phyloP scores from a whole-genome alignment of 2,113 vertebrate genomes.

The Otus sunia region DNA sequence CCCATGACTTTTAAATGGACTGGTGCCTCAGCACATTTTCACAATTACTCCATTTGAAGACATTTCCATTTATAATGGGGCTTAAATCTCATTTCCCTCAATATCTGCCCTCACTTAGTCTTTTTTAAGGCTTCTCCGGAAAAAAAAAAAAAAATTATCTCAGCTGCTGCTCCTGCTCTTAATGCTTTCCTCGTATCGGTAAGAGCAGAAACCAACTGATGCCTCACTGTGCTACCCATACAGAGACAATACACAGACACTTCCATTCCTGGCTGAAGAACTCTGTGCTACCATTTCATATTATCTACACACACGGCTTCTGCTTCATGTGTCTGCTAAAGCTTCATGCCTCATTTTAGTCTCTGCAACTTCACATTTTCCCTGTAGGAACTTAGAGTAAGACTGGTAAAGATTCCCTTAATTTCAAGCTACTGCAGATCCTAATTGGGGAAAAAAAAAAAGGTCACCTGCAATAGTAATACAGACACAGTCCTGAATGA shows the following conservation, averaged over 20 bases:
- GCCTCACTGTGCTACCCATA: not conserved
- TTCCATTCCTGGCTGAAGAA: not conserved
- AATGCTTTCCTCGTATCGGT: not conserved
- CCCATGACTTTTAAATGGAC: conserved; percentile 49
- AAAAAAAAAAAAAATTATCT: not conserved
- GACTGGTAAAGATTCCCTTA: not conserved
- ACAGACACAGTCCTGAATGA: not conserved
- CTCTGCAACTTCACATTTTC: not conserved
- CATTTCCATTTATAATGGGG: conserved; percentile 49
- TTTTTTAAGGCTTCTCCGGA: conserved; percentile 22
- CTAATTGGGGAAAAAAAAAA: not conserved
- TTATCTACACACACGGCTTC: not conserved
- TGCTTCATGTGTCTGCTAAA: not conserved
- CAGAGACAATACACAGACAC: conserved; percentile 13
- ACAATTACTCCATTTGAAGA: conserved; percentile 39
- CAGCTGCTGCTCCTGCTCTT: conserved; percentile 7
- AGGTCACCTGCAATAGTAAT: not conserved
- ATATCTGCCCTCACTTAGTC: conserved; percentile 34
- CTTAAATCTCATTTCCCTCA: conserved; percentile 62
- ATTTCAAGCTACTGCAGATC: not conserved
- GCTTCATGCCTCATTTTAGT: not conserved
- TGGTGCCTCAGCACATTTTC: conserved; percentile 51
- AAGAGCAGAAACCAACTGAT: conserved; percentile 25
- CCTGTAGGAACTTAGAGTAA: not conserved
- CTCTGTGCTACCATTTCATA: not conserved